Percentiles rank a stretch among this genome's conserved stretches.
phyloP scores from a whole-genome alignment of 2,888 invertebrate species.

The Polydrusus pterygomalis region DNA sequence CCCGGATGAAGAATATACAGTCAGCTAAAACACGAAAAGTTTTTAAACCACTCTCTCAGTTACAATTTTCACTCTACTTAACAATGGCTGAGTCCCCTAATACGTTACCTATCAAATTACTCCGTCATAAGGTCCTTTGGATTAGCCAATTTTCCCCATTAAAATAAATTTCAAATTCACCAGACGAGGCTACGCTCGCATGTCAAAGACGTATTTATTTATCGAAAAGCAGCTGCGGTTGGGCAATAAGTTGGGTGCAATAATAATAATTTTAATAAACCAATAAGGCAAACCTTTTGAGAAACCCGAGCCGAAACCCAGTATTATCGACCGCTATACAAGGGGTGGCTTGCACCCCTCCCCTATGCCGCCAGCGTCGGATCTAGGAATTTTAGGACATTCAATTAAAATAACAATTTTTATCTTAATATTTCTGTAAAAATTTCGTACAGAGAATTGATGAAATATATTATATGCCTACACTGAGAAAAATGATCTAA shows the following conservation, averaged over 20 bases:
- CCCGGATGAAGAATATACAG: not conserved
- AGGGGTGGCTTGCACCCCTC: conserved; percentile 53
- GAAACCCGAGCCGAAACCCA: conserved; percentile 66
- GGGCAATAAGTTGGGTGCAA: conserved; percentile 51
- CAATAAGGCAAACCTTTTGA: conserved; percentile 67
- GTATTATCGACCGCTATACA: conserved; percentile 66
- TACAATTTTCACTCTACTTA: not conserved
- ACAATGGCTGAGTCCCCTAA: not conserved
- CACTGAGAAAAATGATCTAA: too few species aligned
- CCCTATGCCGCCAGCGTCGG: conserved; percentile 44
- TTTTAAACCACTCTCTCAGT: not conserved
- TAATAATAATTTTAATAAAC: conserved; percentile 66
- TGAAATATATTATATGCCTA: too few species aligned
- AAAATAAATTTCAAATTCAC: conserved; percentile 26
- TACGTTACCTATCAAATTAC: conserved; percentile 22
- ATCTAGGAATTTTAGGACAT: not conserved
- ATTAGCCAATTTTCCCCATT: conserved; percentile 44
- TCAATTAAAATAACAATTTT: too few species aligned
- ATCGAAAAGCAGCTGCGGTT: conserved; percentile 45
- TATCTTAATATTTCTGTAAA: too few species aligned
- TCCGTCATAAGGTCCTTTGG: conserved; percentile 16
- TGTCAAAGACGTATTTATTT: conserved; percentile 50
- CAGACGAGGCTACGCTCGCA: conserved; percentile 40
- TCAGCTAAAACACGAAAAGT: too few species aligned
- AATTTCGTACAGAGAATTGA: too few species aligned